Base-by-base conservation (phyloP, 2,113 vertebrate species). In the Typhlomys cinereus region DNA sequence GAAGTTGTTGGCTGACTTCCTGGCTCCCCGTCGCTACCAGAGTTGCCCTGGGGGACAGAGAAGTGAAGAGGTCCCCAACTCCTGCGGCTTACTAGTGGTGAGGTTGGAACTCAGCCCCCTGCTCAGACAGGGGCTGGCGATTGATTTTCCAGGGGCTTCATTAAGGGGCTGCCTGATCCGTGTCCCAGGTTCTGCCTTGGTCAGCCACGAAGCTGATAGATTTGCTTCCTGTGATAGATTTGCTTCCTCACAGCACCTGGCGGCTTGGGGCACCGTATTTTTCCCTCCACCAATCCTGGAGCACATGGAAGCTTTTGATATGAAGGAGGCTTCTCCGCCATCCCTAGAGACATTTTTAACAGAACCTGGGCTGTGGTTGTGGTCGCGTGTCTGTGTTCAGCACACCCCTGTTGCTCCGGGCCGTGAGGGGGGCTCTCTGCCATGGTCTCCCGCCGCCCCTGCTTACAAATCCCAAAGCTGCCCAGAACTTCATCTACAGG, bases 1-100 rank as follows among this genome's bases (percentile, higher is more conserved):
- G 64, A 79, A 83, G 92, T 86, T 48, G 82, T 90, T 96, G 78
- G 70, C 93, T 75, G 74, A n/a, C 46, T 94, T 92, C 89, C 69
- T 73, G 41, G 10, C 74, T 88, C 84, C n/a, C 80, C 36, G 18
- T 61, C 85, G 50, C 79, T 85, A 81, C 67, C 46, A 83, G 39
- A 84, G 66, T 23, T 86, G 61, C 66, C 75, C 34, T 62, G 46
- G 54, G 64, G 74, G 69, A 61, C 71, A 39, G 36, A 69, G 69
- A 70, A 46, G 87, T 69, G 31, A 36, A 92, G 54, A 74, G 39
- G 76, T 10, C 54, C 52, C 62, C 62, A 52, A 59, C 76, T 62
- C 21, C 20, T 61, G 66, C 61, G 81, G 50, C 59, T 52, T 36
- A 21, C 87, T 27, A 54, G 78, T 54, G 61, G 34, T 64, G 85